Evolutionary conservation across 23 tunicate species (phyloP), one percentile per base, ranked within the genome.

Genomic region (Oikopleura albicans): DNA sequence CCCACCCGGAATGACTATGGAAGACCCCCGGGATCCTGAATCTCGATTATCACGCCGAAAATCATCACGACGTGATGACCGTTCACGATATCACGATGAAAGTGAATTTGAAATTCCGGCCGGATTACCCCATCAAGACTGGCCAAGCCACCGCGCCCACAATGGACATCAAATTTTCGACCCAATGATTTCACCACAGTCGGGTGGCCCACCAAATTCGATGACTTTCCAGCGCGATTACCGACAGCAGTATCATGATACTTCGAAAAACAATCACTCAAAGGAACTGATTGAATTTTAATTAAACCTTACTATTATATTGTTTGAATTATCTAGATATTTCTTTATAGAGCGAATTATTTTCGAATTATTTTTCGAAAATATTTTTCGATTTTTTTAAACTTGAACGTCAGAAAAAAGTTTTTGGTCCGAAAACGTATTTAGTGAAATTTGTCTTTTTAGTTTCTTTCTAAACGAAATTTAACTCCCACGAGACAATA

Each of bases 1-100:
- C 27, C 79, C 79, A 29, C 34, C 79, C 36, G 79, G 79, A 16
- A 71, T 71, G 79, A 71, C 79, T 16, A 71, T 71, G 79, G 79
- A 71, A 34, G 79, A 71, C 35, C 79, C 79, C 2, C 79, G 79
- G 4, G 79, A 71, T 71, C 34, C 4, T 31, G 34, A 71, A 16
- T 22, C 28, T 34, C 4, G 34, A 29, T 22, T 71, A 27, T 27
- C 33, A 29, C 79, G 79, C 28, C 28, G 79, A 16, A 71, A 71
- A 29, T 16, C 36, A 2, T 16, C 34, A 2, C 8, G 59, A 49
- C 35, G 34, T 16, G 37, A 37, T 16, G 79, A 37, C 2, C 37
- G 79, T 27, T 12, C 27, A 22, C 79, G 79, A 29, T 29, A 29
- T 12, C 79, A 29, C 2, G 79, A 71, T 31, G 79, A 71, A 29